Base-by-base conservation (phyloP, 2,888 invertebrate species). In the Blastobasis lacticolella region DNA sequence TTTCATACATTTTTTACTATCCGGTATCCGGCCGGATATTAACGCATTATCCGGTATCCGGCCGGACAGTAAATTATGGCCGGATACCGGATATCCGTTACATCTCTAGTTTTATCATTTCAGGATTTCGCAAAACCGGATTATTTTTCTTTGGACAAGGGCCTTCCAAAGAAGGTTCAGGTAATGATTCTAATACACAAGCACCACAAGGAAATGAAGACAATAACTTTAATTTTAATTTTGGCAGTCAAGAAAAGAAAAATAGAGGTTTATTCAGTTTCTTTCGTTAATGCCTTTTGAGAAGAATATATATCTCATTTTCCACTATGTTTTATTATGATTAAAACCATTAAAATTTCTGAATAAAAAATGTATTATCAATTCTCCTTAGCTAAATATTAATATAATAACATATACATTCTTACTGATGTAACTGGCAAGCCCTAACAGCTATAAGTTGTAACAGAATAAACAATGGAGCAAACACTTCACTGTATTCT, bases 401-500 rank as follows among this genome's bases (percentile, higher is more conserved):
- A 45, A 10, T 23, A 23, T 7, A 6, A 10, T 23, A 45, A 45
- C 23, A 43, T 38, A 37, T 38, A 41, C 6, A 36, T 10, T 5
- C 45, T 72, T 71, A 88, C 65, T 88, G 88, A 73, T 94, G 94
- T 68, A 95, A 86, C 79, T 97, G 97, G 82, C 98, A 98, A 45
- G 97, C 97, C 71, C 97, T 90, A 51, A 97, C 94, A 60, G 97
- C 96, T 62, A 98, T 93, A 55, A 98, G 87, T 75, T 97, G 96
- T 51, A 97, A 86, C 51, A 97, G 87, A 60, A 97, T 95, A 78
- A 97, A 97, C 49, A 98, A 89, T 10, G 97, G 97, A 46, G 97
- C 94, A 84, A 97, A 93, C 4, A 97, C 95, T 89, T 97, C 97
- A 54, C 97, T 96, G 73, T 94, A 97, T 71, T 96, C 96, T 58